These are phyloP conservation scores for Pseudorectes ferrugineus DNA, from an alignment of 2,113 vertebrate genomes.

Conservation along the genomic window DNA sequence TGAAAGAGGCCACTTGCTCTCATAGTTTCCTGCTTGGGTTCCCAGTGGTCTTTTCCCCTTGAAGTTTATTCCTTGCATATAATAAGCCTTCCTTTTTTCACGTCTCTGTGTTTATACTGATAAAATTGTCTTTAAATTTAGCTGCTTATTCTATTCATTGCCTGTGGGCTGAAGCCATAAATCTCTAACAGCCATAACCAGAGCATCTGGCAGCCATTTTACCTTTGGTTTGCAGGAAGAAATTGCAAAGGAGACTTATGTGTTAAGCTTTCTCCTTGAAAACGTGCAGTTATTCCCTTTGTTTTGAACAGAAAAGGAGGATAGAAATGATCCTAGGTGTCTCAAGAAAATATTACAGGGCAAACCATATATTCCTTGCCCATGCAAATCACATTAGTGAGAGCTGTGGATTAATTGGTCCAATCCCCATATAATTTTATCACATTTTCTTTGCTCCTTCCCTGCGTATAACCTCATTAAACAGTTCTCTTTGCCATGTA, in stretches of 20 bases:
- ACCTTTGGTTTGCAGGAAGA: not conserved
- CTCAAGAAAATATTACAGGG: not conserved
- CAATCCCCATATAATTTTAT: not conserved
- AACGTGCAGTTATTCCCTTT: not conserved
- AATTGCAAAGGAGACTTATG: not conserved
- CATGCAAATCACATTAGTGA: conserved; percentile 9
- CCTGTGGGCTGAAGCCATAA: not conserved
- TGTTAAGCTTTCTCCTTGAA: not conserved
- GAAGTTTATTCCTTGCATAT: not conserved
- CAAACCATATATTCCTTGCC: not conserved
- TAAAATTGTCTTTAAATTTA: conserved; percentile 1
- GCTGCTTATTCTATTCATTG: not conserved
- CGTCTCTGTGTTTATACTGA: not conserved
- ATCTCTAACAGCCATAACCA: not conserved
- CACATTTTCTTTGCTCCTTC: conserved; percentile 12
- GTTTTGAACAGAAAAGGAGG: not conserved
- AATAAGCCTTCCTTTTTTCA: not conserved
- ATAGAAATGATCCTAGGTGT: not conserved
- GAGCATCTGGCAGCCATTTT: conserved; percentile 19
- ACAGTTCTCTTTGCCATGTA: not conserved
- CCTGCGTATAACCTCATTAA: not conserved
- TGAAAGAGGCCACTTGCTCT: not conserved
- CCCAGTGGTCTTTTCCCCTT: not conserved
- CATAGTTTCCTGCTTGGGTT: not conserved
- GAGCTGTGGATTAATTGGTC: not conserved